Evolutionary conservation across 1,140 invertebrate genomes (phyloP).

Genomic region (Nautilus pompilius): DNA sequence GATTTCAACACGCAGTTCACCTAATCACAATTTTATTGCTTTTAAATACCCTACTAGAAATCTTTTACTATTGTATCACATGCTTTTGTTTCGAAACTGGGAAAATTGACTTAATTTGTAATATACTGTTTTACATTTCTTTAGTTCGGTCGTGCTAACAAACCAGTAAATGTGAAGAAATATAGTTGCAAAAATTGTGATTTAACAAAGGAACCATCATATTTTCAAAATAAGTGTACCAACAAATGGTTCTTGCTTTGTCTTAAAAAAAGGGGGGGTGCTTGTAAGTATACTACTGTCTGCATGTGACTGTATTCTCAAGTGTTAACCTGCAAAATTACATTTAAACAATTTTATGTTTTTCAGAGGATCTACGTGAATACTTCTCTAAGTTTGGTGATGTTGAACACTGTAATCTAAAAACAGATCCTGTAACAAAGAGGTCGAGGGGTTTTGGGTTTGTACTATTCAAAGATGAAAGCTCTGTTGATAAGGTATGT

Average conservation of each 20-base stretch:
- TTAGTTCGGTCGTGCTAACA: no score
- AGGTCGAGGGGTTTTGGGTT: slow-evolving; percentile 94
- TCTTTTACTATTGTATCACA: no score
- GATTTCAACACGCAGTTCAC: no score
- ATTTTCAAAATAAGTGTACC: not conserved
- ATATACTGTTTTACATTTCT: no score
- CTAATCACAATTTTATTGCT: no score
- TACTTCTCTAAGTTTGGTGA: slow-evolving; percentile 76
- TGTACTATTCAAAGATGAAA: slow-evolving; percentile 90
- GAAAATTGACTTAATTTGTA: no score
- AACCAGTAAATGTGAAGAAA: no score
- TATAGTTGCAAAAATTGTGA: no score
- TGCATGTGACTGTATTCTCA: not conserved
- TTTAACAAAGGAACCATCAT: no score
- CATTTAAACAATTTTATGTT: slow-evolving; percentile 7
- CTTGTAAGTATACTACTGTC: not conserved
- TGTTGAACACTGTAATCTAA: slow-evolving; percentile 94
- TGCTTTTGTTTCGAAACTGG: no score
- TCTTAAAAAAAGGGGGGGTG: not conserved
- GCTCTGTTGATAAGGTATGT: slow-evolving; percentile 41
- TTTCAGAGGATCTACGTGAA: slow-evolving; percentile 57
- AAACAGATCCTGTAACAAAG: slow-evolving; percentile 97
- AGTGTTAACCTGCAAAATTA: not conserved
- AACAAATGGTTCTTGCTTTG: not conserved
- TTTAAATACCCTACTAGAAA: no score